These are phyloP conservation scores for Tenthredo mesomela DNA, from an alignment of 2,888 invertebrate genomes.

Conservation along the genomic window DNA sequence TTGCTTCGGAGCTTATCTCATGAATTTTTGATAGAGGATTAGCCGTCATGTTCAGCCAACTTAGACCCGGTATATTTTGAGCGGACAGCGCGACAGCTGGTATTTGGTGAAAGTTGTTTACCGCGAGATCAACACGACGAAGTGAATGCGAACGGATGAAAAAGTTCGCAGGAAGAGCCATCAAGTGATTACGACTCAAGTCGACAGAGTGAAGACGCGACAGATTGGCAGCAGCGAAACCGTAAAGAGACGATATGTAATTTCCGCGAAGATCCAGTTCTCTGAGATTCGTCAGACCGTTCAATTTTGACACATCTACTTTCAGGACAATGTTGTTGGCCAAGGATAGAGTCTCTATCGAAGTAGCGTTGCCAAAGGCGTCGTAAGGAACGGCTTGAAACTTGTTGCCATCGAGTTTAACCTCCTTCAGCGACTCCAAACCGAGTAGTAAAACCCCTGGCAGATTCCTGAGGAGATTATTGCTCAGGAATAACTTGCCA, in stretches of 20 bases:
- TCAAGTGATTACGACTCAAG: constrained; percentile 87
- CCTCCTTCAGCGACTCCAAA: constrained; percentile 87
- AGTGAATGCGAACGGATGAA: constrained; percentile 86
- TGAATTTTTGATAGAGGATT: constrained; percentile 90
- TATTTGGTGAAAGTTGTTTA: constrained; percentile 89
- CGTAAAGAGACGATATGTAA: constrained; percentile 86
- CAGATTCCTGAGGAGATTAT: constrained; percentile 85
- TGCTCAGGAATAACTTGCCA: constrained; percentile 86
- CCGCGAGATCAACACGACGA: constrained; percentile 88
- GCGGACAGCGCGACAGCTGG: constrained; percentile 88
- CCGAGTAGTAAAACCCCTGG: constrained; percentile 87
- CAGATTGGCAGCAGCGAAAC: constrained; percentile 88
- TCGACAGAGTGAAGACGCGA: constrained; percentile 88
- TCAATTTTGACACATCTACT: constrained; percentile 88
- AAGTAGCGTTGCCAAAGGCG: constrained; percentile 87
- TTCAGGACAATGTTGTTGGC: constrained; percentile 85
- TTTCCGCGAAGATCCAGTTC: constrained; percentile 88
- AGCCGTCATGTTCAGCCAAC: constrained; percentile 89
- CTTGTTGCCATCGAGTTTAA: constrained; percentile 87
- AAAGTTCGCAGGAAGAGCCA: constrained; percentile 90
- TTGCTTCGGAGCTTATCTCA: constrained; percentile 84
- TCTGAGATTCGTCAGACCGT: constrained; percentile 87
- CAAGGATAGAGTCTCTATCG: constrained; percentile 86
- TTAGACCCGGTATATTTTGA: constrained; percentile 85
- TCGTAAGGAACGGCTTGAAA: constrained; percentile 90